Evolutionary conservation across 2,888 invertebrate species (phyloP).

Genomic region (Rhorus exstirpatorius): DNA sequence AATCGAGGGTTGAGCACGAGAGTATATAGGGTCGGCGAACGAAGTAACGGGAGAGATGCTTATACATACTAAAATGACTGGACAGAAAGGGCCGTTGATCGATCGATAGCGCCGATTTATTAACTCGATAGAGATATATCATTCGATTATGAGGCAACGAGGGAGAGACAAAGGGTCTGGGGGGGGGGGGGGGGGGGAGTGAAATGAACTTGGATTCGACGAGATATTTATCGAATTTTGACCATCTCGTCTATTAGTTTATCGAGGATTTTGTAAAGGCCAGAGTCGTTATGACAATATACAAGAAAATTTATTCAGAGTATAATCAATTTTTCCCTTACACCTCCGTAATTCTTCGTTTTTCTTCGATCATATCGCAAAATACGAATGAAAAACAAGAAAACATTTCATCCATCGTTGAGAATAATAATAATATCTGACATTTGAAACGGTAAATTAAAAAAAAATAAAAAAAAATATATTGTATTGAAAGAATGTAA

Average conservation of each 20-base stretch:
- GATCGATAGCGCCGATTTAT: constrained; percentile 57
- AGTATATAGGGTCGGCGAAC: too few relatives aligned
- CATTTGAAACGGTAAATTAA: too few relatives aligned
- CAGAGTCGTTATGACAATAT: neutral
- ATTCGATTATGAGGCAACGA: constrained; percentile 60
- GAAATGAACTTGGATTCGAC: constrained; percentile 18
- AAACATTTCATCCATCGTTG: too few relatives aligned
- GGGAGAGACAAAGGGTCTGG: neutral
- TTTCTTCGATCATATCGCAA: neutral
- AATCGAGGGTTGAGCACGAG: too few relatives aligned
- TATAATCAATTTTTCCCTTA: neutral
- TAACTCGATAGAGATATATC: constrained; percentile 65
- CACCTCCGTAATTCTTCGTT: neutral
- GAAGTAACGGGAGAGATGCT: too few relatives aligned
- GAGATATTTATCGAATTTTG: constrained; percentile 56
- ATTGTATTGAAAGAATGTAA: too few relatives aligned
- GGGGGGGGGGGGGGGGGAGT: neutral
- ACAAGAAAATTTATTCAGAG: neutral
- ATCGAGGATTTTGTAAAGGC: neutral
- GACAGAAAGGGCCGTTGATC: constrained; percentile 48
- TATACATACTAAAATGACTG: neutral
- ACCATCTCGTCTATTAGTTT: constrained; percentile 14
- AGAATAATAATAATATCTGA: too few relatives aligned
- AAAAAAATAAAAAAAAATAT: too few relatives aligned
- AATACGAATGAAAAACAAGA: neutral